Evolutionary conservation across 2,797 vertebrate genomes (phyloP).

Genomic region (Oreonectes daqikongensis): DNA sequence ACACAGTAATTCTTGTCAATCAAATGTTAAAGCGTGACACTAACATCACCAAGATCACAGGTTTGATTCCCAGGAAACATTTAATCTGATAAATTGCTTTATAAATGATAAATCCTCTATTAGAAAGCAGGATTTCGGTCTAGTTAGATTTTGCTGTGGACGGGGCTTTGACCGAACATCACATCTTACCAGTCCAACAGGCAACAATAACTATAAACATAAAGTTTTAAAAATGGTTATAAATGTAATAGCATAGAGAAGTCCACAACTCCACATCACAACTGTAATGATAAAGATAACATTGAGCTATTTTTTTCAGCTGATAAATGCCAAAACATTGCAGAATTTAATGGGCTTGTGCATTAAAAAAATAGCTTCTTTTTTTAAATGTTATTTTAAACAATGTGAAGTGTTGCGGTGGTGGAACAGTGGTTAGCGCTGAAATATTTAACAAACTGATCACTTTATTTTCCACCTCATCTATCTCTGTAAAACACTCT

Average conservation of each 20-base stretch:
- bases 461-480: slow-evolving; percentile 25
- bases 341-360: no score
- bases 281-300: no score
- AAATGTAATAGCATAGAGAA: no score
- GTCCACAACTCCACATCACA: no score
- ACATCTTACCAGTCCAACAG: no score
- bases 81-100: neutral
- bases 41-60: neutral
- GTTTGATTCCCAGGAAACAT: neutral
- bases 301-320: no score
- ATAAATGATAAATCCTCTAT: neutral
- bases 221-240: no score
- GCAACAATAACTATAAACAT: no score
- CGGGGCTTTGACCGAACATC: no score
- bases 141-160: no score
- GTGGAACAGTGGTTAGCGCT: neutral
- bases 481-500: slow-evolving; percentile 38
- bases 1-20: neutral
- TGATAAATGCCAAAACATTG: no score
- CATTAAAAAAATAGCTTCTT: neutral
- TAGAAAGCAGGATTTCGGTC: no score
- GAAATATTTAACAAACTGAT: slow-evolving; percentile 1
- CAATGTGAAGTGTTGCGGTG: neutral
- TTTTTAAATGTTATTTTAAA: slow-evolving; percentile 10
- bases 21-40: neutral